Evolutionary conservation across 2,797 vertebrate species (phyloP).

Genomic region (Bovichtus variegatus): DNA sequence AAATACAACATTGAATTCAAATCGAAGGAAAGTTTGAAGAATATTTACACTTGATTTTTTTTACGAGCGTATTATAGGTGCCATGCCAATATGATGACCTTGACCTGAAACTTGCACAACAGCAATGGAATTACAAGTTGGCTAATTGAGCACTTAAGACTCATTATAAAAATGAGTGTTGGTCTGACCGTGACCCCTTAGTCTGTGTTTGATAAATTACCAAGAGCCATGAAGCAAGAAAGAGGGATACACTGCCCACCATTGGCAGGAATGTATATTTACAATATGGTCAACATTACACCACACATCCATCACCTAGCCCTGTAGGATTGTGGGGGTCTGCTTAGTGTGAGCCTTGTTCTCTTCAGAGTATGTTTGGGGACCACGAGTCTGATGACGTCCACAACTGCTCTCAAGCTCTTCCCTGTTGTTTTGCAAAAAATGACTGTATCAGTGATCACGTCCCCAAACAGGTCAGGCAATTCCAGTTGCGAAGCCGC

Average conservation of each 20-base stretch:
- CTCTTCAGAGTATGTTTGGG: conserved; percentile 54
- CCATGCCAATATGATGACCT: conserved; percentile 53
- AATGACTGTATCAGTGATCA: conserved; percentile 73
- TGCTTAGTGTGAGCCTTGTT: conserved; percentile 65
- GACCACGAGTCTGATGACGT: conserved; percentile 59
- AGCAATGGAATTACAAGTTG: conserved; percentile 57
- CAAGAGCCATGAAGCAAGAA: conserved; percentile 30
- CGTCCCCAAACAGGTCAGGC: conserved; percentile 80
- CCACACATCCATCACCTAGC: conserved; percentile 64
- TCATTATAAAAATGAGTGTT: conserved; percentile 65
- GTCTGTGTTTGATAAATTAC: conserved; percentile 58
- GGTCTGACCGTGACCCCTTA: conserved; percentile 65
- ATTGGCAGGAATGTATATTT: conserved; percentile 73
- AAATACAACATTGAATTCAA: background rate
- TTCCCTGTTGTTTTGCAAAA: conserved; percentile 69
- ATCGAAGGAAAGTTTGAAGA: background rate
- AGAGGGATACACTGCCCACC: conserved; percentile 73
- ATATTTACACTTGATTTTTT: conserved; percentile 15
- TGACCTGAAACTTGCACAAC: conserved; percentile 51
- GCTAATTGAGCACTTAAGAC: conserved; percentile 62
- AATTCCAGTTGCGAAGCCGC: conserved; percentile 79
- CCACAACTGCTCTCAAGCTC: conserved; percentile 47
- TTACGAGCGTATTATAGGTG: conserved; percentile 28
- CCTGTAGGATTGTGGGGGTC: conserved; percentile 51
- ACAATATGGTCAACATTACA: conserved; percentile 60